Percentiles rank a stretch among this genome's conserved stretches.
Conservation (phyloP, 2,113 vertebrate species). For the Irena cyanogastra region DNA sequence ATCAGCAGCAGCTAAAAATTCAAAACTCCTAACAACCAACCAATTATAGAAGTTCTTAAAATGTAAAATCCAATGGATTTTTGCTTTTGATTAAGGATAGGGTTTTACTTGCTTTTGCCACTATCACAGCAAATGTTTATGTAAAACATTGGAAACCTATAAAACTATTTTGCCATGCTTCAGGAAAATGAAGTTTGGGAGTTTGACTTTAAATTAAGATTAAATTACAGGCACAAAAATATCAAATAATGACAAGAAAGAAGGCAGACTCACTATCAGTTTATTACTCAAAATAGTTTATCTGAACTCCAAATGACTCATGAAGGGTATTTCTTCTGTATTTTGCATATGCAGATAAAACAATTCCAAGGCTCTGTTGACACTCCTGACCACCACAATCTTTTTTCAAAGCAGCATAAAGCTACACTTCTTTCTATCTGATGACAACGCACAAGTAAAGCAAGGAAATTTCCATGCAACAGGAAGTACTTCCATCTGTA, state of each 20-base stretch:
- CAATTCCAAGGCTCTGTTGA: not conserved
- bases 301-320: not conserved
- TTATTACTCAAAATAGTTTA: not conserved
- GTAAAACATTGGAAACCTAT: not conserved
- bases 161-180: not conserved
- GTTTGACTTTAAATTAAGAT: not conserved
- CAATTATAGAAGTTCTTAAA: not conserved
- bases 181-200: not conserved
- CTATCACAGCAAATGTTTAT: not conserved
- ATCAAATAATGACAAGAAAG: not conserved
- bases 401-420: not conserved
- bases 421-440: not conserved
- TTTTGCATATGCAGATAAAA: not conserved
- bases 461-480: not conserved
- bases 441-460: not conserved
- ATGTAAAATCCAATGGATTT: not conserved
- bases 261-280: not conserved
- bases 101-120: not conserved
- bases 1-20: not conserved
- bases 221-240: not conserved
- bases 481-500: not conserved
- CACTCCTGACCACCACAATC: not conserved
- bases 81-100: not conserved
- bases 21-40: not conserved
- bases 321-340: not conserved